Percentiles rank a stretch among this genome's conserved stretches.
Conservation (phyloP, 1,140 invertebrate genomes). For the Cepaea nemoralis region DNA sequence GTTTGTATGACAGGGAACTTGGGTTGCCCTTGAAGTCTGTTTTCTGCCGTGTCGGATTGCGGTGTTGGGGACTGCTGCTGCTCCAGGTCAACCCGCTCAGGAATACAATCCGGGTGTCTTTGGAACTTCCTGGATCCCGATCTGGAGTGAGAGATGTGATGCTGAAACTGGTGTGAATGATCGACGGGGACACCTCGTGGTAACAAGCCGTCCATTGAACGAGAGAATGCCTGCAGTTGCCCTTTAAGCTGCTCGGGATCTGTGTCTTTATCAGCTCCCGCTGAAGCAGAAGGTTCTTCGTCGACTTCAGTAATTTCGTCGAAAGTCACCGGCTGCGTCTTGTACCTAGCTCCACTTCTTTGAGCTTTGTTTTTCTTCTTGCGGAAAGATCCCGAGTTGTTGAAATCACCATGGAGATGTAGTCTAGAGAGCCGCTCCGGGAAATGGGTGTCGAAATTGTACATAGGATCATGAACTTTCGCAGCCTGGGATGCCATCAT, state of each 20-base stretch:
- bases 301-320: slow-evolving; percentile 80
- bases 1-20: neutral
- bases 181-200: slow-evolving; percentile 52
- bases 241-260: slow-evolving; percentile 52
- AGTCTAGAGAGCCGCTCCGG: slow-evolving; percentile 79
- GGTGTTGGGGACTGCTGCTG: neutral
- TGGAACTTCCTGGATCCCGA: slow-evolving; percentile 41
- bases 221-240: slow-evolving; percentile 67
- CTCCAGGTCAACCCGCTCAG: slow-evolving; percentile 41
- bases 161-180: neutral
- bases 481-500: slow-evolving; percentile 46
- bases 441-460: slow-evolving; percentile 80
- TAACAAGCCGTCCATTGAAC: slow-evolving; percentile 75
- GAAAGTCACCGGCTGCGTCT: slow-evolving; percentile 82
- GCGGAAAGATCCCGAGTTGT: slow-evolving; percentile 45
- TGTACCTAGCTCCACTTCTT: slow-evolving; percentile 73
- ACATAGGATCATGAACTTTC: slow-evolving; percentile 65
- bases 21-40: slow-evolving; percentile 2
- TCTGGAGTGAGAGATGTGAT: slow-evolving; percentile 31
- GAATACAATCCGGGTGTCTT: slow-evolving; percentile 46
- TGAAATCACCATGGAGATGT: slow-evolving; percentile 65
- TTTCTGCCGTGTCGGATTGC: neutral
- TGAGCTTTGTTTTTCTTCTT: slow-evolving; percentile 51
- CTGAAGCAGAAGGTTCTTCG: slow-evolving; percentile 52
- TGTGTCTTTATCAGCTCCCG: slow-evolving; percentile 4